Base-by-base conservation (phyloP, 2,888 invertebrate species). In the Lissonota sp. region DNA sequence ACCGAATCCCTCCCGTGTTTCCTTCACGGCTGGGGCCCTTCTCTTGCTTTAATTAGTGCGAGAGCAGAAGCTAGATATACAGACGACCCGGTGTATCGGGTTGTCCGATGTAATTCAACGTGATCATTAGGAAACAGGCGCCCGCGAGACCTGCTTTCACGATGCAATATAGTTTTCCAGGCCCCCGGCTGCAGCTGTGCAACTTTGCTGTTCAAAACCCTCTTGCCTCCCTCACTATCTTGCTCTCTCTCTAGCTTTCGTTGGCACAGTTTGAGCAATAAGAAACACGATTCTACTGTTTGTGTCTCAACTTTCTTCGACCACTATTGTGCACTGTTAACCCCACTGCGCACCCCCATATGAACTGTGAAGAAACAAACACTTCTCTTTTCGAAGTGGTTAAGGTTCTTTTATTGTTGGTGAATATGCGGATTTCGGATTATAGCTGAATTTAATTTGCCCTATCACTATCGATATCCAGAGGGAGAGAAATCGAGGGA, bases 31-130 rank as follows among this genome's bases (percentile, higher is more conserved):
- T n/a, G n/a, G n/a, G n/a, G n/a, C n/a, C n/a, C n/a, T n/a, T n/a
- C 26, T 26, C 26, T 26, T 40, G 53, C 69, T 73, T 73, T 78
- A 74, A 81, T 81, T 81, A 81, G 78, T 81, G 73, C 73, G 70
- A 53, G 70, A 51, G 66, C 57, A 71, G 55, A 73, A 66, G 72
- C 44, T 60, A 40, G 73, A 14, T 58, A 77, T 69, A 72, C 16
- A 72, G 63, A 69, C 64, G 57, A 51, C 49, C 40, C 66, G 55
- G 73, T 74, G 58, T 79, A 66, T 81, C 80, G 78, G 73, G 80
- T 81, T 81, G 78, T 78, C 51, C 73, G 73, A 78, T 73, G 80
- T 81, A 81, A 78, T 78, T 81, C 80, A 78, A 81, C 73, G 80
- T 78, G 78, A 81, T 81, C 80, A 81, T 81, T 81, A 81, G 78